phyloP scores from a whole-genome alignment of 1,140 invertebrate genomes.

The Acromyrmex heyeri region DNA sequence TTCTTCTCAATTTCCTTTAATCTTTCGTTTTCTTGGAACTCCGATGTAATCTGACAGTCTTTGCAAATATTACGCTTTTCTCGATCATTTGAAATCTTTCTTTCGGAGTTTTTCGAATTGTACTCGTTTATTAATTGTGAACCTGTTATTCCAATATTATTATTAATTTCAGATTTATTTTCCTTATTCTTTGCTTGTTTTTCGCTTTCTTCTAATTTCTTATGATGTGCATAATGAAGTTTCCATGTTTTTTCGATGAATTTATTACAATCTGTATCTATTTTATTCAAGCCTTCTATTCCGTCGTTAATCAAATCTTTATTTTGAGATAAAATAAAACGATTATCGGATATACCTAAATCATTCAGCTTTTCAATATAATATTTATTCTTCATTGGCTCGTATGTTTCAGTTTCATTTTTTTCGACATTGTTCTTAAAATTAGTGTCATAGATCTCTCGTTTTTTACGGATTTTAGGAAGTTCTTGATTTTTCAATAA shows the following conservation, averaged over 20 bases:
- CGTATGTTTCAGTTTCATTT: background rate
- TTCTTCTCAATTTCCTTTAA: conserved; percentile 23
- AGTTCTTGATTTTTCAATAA: background rate
- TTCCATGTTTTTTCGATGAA: background rate
- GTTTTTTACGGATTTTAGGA: background rate
- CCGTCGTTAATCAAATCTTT: conserved; percentile 30
- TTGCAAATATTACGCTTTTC: conserved; percentile 21
- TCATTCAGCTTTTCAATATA: background rate
- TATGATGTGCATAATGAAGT: background rate
- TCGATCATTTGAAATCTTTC: background rate
- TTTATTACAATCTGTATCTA: background rate
- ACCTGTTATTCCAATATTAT: background rate
- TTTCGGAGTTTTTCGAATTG: background rate
- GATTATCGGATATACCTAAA: conserved; percentile 22
- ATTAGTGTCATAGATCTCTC: background rate
- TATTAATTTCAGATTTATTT: background rate
- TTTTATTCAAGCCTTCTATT: background rate
- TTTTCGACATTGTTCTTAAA: background rate
- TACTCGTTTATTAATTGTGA: background rate
- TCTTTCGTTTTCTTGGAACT: background rate
- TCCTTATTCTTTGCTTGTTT: background rate
- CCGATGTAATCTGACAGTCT: background rate
- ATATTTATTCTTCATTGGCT: background rate
- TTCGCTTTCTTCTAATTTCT: background rate
- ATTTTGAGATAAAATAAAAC: conserved; percentile 56